Evolutionary conservation across 2,888 invertebrate species (phyloP), one percentile per base, ranked within the genome.

Genomic region (Stenichneumon culpator): DNA sequence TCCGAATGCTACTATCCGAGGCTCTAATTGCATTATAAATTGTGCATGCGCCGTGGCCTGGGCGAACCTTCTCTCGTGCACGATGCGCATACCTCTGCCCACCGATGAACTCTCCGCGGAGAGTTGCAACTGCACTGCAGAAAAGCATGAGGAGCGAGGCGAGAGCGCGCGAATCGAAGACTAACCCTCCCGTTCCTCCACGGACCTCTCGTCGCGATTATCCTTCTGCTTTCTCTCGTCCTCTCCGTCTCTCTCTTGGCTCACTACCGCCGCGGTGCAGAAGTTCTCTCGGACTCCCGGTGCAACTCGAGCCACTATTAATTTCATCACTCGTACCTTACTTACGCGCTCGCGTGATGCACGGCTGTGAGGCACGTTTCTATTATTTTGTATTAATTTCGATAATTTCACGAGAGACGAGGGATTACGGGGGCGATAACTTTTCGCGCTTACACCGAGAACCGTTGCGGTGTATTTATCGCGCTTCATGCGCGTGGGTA

Each of bases 1-100:
- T 93, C 92, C 93, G 93, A 90, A 91, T 90, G 92, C 93, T 93
- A 93, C 93, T 92, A 93, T 92, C 92, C 90, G 88, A 91, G 92
- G 92, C 93, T 93, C 93, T 93, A 93, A 93, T 93, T 93, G 93
- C 93, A 93, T 93, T 93, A 93, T 93, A 93, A 93, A 93, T 93
- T 93, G 93, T 92, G 93, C 90, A 92, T 92, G 91, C 89, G 88
- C 90, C 90, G 86, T 90, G 89, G 89, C 88, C 91, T 89, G 89
- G 90, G 87, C 90, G 89, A 90, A 90, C 89, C 70, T 50, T 81
- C 80, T 79, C 80, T 83, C 83, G 78, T 85, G 85, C 83, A 83
- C 85, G 83, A 85, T 82, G 74, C 83, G 60, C 78, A 78, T 83
- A 82, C 80, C 82, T 47, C 44, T 72, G 67, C 72, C 72, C 63